Percentiles rank a stretch among this genome's conserved stretches.
These are phyloP conservation scores for Cassiopea xamachana DNA, from an alignment of 30 jellyfish, hydroid and myxozoan genomes.

Conservation along the genomic window DNA sequence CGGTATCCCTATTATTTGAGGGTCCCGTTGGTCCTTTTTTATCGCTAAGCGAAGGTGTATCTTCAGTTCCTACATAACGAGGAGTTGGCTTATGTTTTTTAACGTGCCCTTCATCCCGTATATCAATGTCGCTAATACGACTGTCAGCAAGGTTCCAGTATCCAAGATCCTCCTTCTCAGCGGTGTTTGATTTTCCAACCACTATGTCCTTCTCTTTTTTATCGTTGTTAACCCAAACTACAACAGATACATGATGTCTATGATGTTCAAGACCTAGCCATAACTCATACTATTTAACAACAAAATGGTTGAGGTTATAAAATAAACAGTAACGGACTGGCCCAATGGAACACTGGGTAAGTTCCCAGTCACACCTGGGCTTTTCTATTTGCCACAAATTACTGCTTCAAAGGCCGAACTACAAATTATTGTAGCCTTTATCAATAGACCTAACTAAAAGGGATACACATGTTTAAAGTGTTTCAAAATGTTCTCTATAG, in stretches of 20 bases:
- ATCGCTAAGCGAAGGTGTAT: slow-evolving; percentile 48
- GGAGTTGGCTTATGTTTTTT: slow-evolving; percentile 15
- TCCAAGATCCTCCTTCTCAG: slow-evolving; percentile 1
- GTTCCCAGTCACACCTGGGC: too few species aligned
- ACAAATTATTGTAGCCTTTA: too few species aligned
- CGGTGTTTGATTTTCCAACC: slow-evolving; percentile 30
- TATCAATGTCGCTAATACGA: slow-evolving; percentile 14
- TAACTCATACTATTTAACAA: too few species aligned
- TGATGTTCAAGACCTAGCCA: not conserved
- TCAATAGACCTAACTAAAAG: too few species aligned
- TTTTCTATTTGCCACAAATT: too few species aligned
- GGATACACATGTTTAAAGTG: too few species aligned
- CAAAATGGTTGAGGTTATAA: too few species aligned
- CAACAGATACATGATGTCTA: not conserved
- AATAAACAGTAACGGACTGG: too few species aligned
- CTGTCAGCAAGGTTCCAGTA: slow-evolving; percentile 64
- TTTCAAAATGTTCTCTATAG: too few species aligned
- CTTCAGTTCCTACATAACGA: slow-evolving; percentile 62
- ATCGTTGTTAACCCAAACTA: slow-evolving; percentile 77
- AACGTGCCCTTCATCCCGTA: not conserved
- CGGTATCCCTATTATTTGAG: slow-evolving; percentile 37
- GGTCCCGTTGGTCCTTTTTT: slow-evolving; percentile 27
- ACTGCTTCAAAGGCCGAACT: too few species aligned
- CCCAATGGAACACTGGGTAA: too few species aligned
- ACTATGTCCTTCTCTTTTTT: slow-evolving; percentile 66